These are phyloP conservation scores for Nestor notabilis DNA, from an alignment of 2,113 vertebrate species.

Conservation along the genomic window DNA sequence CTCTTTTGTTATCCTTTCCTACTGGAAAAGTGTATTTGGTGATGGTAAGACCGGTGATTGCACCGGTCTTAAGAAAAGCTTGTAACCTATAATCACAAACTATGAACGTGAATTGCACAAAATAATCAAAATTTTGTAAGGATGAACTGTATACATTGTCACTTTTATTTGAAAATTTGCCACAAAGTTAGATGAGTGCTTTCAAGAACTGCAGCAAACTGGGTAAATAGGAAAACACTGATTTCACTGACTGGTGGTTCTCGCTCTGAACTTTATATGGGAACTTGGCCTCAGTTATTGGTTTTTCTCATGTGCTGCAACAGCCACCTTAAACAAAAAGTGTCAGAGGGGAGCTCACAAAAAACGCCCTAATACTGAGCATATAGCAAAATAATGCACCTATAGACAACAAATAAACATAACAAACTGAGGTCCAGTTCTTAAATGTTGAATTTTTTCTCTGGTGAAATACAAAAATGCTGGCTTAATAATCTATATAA, in stretches of 20 bases:
- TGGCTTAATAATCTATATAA: background rate
- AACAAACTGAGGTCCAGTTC: fast-evolving
- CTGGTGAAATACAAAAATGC: background rate
- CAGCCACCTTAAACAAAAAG: background rate
- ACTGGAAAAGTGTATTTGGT: background rate
- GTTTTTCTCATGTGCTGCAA: background rate
- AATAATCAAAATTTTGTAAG: background rate
- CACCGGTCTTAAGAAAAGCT: background rate
- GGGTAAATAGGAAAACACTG: background rate
- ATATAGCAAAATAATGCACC: background rate
- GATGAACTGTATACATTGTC: background rate
- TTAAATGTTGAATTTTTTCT: background rate
- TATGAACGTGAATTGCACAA: background rate
- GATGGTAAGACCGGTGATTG: too few relatives aligned
- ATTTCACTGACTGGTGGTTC: fast-evolving
- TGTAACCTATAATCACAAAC: background rate
- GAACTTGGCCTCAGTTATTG: background rate
- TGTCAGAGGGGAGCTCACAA: background rate
- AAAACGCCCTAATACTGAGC: background rate
- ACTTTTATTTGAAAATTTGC: background rate
- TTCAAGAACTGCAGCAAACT: background rate
- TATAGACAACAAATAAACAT: background rate
- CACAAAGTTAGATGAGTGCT: background rate
- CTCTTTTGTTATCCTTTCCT: background rate
- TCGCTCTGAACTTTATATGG: background rate